Conservation (phyloP, 1,140 invertebrate species). For the Harlomillsia oculata region DNA sequence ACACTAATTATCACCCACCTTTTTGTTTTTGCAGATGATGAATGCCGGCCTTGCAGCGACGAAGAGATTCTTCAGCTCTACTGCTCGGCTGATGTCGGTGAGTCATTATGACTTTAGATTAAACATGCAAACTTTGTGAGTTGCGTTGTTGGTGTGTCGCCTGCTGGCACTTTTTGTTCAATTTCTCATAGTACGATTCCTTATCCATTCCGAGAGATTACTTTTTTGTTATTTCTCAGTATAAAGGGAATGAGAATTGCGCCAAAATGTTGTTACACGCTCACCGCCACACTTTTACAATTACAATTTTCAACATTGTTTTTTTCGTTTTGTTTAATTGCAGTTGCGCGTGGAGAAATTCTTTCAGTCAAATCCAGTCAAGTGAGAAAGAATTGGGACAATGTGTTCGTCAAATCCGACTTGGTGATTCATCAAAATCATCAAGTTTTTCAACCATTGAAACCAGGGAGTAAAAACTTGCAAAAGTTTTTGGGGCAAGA, state of each 20-base stretch:
- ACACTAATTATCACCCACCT: conserved; percentile 12
- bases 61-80: conserved; percentile 15
- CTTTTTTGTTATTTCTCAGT: too few relatives aligned
- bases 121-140: too few relatives aligned
- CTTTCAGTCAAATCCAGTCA: conserved; percentile 8
- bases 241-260: too few relatives aligned
- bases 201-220: too few relatives aligned
- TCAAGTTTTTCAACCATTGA: conserved; percentile 3
- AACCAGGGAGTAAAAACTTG: conserved; percentile 8
- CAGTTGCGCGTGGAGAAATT: conserved; percentile 17
- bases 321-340: neutral
- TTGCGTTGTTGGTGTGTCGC: too few relatives aligned
- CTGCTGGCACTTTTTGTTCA: too few relatives aligned
- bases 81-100: conserved; percentile 18
- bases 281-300: too few relatives aligned
- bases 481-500: conserved; percentile 6
- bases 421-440: conserved; percentile 15
- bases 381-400: neutral
- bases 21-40: conserved; percentile 19
- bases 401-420: conserved; percentile 8
- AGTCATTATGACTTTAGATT: conserved; percentile 1
- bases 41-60: conserved; percentile 21
- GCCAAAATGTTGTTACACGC: too few relatives aligned
- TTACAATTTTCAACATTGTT: neutral
- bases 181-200: too few relatives aligned